Evolutionary conservation across 2,113 vertebrate genomes (phyloP), one percentile per base, ranked within the genome.

Genomic region (Lota lota): DNA sequence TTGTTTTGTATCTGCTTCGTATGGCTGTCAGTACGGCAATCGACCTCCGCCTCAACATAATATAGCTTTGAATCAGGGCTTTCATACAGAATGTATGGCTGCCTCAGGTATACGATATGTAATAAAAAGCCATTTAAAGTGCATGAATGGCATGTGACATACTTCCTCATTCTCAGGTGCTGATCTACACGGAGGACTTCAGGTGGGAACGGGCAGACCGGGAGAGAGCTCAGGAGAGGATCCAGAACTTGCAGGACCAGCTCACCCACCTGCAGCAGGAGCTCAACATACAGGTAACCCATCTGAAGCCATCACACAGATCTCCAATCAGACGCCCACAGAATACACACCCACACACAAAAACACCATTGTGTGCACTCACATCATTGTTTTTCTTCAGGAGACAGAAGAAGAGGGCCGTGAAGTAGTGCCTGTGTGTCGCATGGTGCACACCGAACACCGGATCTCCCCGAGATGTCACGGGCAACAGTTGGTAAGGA

Each of bases 131-230:
- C 8, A 10, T 47, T 47, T 1, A 47, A 47, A 47, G 40, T 47
- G 4, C 28, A 33, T 4, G 28, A 4, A 33, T 47, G 40, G 40
- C 40, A 47, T 14, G 40, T 47, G 7, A 14, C 40, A 18, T 20
- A 21, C 63, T 53, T 21, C 10, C 20, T 15, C 50, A 21, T 63
- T 19, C 33, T 75, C 80, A 99, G 97, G 90, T 95, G 11, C 86
- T 96, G 1, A 94, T 93, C 59, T 97, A 99, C 71, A 87, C 92
- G 28, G 95, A 98, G 0, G 97, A 99, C 78, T 99, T 99, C 70
- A 91, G 90, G 1, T 98, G 94, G 0, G 97, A 98, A 75, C 90
- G 96, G 53, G 90, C 92, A 0, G 96, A 98, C 82, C 85, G 96
- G 56, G 96, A 98, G 80, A 85, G 95, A 68, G 97, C 96, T 0